Evolutionary conservation across 2,113 vertebrate species (phyloP).

Genomic region (Talpa occidentalis): DNA sequence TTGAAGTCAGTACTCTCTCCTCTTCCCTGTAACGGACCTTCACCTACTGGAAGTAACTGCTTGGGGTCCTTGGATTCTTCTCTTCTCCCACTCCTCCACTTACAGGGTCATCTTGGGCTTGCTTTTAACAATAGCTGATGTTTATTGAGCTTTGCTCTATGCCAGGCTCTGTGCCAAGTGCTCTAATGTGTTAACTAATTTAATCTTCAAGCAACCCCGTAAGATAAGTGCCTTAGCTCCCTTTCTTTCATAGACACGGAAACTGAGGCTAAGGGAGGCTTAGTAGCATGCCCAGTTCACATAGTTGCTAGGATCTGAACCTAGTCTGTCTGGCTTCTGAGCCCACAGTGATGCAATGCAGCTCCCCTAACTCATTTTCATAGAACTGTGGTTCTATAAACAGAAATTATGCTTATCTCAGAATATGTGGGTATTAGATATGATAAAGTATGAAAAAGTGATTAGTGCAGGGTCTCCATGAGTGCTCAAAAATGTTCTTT

Average conservation of each 20-base stretch:
- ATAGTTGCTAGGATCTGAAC: not conserved
- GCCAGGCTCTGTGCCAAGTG: not conserved
- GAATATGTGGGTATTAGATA: not conserved
- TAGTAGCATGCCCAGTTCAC: not conserved
- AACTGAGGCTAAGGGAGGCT: not conserved
- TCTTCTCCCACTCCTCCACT: not conserved
- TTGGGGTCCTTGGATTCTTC: not conserved
- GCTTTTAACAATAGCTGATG: not conserved
- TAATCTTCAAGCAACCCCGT: not conserved
- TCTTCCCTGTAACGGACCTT: not conserved
- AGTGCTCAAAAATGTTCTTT: not conserved
- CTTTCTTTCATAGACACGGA: not conserved
- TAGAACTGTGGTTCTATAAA: not conserved
- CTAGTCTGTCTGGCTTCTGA: not conserved
- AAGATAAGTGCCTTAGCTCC: not conserved
- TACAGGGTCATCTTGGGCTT: not conserved
- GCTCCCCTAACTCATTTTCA: not conserved
- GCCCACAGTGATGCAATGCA: not conserved
- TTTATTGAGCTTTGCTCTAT: not conserved
- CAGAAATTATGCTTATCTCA: not conserved
- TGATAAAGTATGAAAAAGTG: not conserved
- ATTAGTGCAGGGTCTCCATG: not conserved
- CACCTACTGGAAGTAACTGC: not conserved
- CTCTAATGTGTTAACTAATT: not conserved
- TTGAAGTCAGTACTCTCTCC: not conserved